Conservation (phyloP, 2,888 invertebrate genomes). For the Eugnorisma glareosa region DNA sequence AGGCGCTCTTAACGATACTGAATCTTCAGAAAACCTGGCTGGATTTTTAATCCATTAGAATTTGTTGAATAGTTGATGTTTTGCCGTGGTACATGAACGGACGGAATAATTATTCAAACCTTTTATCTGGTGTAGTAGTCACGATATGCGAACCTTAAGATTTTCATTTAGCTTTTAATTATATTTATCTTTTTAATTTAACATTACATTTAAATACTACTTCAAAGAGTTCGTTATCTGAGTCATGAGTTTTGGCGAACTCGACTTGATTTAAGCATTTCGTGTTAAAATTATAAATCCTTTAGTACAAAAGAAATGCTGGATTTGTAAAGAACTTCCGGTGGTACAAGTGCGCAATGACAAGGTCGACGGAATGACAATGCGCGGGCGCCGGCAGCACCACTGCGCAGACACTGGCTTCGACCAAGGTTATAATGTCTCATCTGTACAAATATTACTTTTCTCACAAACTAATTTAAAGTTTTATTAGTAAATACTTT, state of each 20-base stretch:
- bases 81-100: conserved; percentile 24
- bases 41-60: conserved; percentile 53
- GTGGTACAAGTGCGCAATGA: conserved; percentile 54
- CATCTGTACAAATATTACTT: conserved; percentile 55
- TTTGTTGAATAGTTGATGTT: conserved; percentile 46
- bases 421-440: conserved; percentile 54
- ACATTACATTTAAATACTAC: neutral
- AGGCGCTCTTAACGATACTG: conserved; percentile 23
- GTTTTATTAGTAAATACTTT: neutral
- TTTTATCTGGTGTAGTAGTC: neutral
- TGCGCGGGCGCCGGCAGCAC: conserved; percentile 29
- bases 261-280: neutral
- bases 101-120: neutral
- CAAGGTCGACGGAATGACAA: conserved; percentile 55
- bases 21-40: conserved; percentile 27
- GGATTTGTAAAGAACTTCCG: conserved; percentile 42
- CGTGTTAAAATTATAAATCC: conserved; percentile 25
- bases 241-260: conserved; percentile 29
- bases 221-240: conserved; percentile 12
- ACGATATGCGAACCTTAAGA: conserved; percentile 12
- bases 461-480: conserved; percentile 24
- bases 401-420: conserved; percentile 28
- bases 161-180: conserved; percentile 11
- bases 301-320: conserved; percentile 33
- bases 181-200: conserved; percentile 9